Evolutionary conservation across 2,888 invertebrate species (phyloP).

Genomic region (Thera obeliscata): DNA sequence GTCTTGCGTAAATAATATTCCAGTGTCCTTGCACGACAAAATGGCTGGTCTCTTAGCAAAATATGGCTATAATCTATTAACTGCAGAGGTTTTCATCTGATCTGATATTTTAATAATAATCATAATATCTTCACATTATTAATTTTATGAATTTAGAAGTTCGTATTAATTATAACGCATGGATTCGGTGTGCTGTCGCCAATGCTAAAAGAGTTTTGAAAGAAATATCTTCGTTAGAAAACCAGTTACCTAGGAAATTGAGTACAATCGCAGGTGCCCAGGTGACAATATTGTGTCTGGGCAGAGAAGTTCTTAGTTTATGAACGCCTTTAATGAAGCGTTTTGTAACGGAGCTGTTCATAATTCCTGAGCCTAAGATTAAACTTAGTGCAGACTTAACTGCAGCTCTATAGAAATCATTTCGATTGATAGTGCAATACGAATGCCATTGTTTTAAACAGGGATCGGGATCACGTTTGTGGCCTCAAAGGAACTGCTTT

Average conservation of each 20-base stretch:
- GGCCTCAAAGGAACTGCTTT: background rate
- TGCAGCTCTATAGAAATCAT: background rate
- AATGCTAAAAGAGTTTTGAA: too few species aligned
- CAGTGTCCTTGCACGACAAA: background rate
- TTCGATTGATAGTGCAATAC: background rate
- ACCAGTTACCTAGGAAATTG: background rate
- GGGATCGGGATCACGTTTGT: background rate
- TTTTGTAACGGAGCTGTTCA: background rate
- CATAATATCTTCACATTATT: background rate
- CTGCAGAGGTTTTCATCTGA: background rate
- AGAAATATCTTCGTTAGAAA: too few species aligned
- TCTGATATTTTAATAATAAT: background rate
- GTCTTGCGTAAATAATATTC: background rate
- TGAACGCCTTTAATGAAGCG: background rate
- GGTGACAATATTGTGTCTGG: too few species aligned
- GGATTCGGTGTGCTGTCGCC: background rate
- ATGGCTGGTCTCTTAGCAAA: background rate
- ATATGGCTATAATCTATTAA: conserved; percentile 1
- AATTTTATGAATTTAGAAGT: background rate
- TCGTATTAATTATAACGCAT: background rate
- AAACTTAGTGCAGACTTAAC: conserved; percentile 1
- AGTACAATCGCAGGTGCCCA: too few species aligned
- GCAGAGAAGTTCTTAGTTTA: background rate
- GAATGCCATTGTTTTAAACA: conserved; percentile 3
- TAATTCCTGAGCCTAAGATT: background rate